Evolutionary conservation across 2,888 invertebrate genomes (phyloP), one percentile per base, ranked within the genome.

Genomic region (Diaphora mendica): DNA sequence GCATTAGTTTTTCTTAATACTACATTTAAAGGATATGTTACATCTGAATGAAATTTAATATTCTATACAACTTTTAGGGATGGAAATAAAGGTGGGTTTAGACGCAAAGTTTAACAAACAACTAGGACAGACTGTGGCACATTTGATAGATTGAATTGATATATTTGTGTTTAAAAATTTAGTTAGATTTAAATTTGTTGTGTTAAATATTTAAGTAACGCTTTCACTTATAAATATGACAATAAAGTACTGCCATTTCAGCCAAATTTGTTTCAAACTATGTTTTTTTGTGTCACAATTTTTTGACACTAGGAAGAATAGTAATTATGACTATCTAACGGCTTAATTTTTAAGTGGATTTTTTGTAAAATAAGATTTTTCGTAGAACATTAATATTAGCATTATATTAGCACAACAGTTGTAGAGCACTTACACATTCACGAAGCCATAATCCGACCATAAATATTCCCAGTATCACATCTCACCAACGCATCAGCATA

Each of bases 401-500:
- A 30, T 30, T 30, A 26, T 59, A 17, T 42, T 20, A 48, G 13
- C 11, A 17, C 33, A 42, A 35, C 62, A 70, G 64, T 48, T 15
- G 33, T 33, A 70, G 48, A 64, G n/a, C 68, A 72, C 65, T 77
- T 72, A 68, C 66, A 77, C 70, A 68, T 73, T 62, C 65, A 70
- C 75, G 68, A 73, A 73, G 62, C 55, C 48, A 48, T 70, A 70
- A 64, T 48, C 33, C 71, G 69, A 26, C 39, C 51, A 68, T 64
- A 73, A 66, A 73, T 75, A 78, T 65, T 66, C 75, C 65, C 17
- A 66, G 48, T 51, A 70, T 33, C 72, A 73, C 71, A 76, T 83
- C 85, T 86, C 83, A 81, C 79, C 83, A 83, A 71, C 82, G 85
- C 85, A 86, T 87, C 87, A 86, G 78, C 87, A 85, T 81, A 85